phyloP scores from a whole-genome alignment of 2,113 vertebrate genomes.

The human (Homo sapiens) region DNA sequence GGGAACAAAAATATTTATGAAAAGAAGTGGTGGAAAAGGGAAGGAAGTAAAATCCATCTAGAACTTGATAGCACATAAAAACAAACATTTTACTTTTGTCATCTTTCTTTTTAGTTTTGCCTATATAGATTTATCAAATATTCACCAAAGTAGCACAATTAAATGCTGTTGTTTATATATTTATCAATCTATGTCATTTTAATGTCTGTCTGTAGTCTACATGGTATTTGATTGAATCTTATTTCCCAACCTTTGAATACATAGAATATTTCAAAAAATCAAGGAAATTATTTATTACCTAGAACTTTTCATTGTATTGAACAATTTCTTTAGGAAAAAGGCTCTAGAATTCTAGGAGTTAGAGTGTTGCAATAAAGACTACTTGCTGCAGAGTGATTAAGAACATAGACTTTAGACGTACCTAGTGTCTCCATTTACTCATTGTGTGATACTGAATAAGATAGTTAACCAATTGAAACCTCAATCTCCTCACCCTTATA shows the following conservation, averaged over 20 bases:
- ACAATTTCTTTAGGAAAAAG: background rate
- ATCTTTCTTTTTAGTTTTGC: background rate
- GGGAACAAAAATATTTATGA: background rate
- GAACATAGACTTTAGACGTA: background rate
- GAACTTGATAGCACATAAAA: background rate
- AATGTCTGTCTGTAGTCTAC: background rate
- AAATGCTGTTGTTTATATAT: fast-evolving
- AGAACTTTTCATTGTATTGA: background rate
- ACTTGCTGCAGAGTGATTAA: fast-evolving
- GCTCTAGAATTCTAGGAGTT: background rate
- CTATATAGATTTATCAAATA: background rate
- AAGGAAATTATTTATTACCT: background rate
- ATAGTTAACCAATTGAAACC: background rate
- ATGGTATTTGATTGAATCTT: background rate
- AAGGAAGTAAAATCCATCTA: background rate
- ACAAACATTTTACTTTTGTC: background rate
- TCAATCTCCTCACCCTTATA: background rate
- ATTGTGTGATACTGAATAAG: fast-evolving
- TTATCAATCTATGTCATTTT: background rate
- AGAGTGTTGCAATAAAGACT: fast-evolving
- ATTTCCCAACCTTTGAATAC: background rate
- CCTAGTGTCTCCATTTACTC: background rate
- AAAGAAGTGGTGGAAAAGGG: no score
- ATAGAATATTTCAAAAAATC: background rate
- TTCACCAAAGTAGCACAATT: background rate